Conservation (phyloP, 2,797 vertebrate genomes). For the Enteromius anoplus region DNA sequence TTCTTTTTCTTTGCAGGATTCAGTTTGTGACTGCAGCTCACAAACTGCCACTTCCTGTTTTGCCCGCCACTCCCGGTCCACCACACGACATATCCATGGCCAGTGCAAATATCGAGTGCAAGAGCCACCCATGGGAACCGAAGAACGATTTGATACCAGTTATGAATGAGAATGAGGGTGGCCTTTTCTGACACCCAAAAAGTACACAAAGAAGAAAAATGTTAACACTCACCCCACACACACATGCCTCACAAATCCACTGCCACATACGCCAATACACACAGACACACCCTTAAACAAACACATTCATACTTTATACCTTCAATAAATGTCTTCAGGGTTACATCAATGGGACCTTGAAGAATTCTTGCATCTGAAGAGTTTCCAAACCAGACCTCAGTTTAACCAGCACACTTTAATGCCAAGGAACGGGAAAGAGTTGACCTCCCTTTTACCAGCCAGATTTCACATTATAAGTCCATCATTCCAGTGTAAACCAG, state of each 20-base stretch:
- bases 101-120: constrained; percentile 89
- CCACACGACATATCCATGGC: constrained; percentile 82
- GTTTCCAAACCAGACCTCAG: constrained; percentile 51
- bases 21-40: constrained; percentile 88
- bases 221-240: constrained; percentile 56
- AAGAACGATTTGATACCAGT: constrained; percentile 81
- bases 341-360: constrained; percentile 31
- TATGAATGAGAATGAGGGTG: constrained; percentile 75
- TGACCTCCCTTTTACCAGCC: constrained; percentile 32
- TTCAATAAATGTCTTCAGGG: constrained; percentile 53
- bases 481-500: constrained; percentile 63
- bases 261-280: constrained; percentile 41
- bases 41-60: constrained; percentile 87
- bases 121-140: constrained; percentile 74
- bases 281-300: constrained; percentile 43
- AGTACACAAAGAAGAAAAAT: constrained; percentile 64
- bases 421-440: constrained; percentile 65
- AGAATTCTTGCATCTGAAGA: constrained; percentile 29
- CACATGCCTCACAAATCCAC: constrained; percentile 60
- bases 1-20: constrained; percentile 80
- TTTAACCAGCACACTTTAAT: constrained; percentile 59
- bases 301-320: constrained; percentile 50
- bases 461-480: constrained; percentile 20
- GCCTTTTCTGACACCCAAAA: constrained; percentile 47
- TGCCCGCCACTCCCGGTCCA: constrained; percentile 82